Percentiles rank a stretch among this genome's conserved stretches.
Conservation (phyloP, 2,113 vertebrate species). For the Clarias gariepinus region DNA sequence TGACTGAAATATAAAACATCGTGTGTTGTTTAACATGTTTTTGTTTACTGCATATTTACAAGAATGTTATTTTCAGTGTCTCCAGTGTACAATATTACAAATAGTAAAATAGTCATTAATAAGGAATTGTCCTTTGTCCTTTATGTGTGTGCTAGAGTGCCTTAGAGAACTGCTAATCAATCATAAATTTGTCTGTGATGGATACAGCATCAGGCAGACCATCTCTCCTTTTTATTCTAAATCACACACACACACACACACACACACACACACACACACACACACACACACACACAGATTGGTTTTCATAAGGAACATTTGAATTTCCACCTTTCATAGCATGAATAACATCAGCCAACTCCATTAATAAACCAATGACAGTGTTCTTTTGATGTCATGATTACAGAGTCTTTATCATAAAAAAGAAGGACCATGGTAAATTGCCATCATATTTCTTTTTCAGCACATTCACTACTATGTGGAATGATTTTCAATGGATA, state of each 20-base stretch:
- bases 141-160: too few species aligned
- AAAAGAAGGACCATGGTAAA: constrained; percentile 41
- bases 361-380: constrained; percentile 51
- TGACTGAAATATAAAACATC: too few species aligned
- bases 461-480: constrained; percentile 36
- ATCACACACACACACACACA: background rate
- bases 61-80: too few species aligned
- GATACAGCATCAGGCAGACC: constrained; percentile 7
- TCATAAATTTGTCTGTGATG: background rate
- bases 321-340: constrained; percentile 39
- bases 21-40: too few species aligned
- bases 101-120: too few species aligned
- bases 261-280: constrained; percentile 4
- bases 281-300: constrained; percentile 23
- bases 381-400: constrained; percentile 50
- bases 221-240: background rate
- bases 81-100: too few species aligned
- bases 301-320: constrained; percentile 51
- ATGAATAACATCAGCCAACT: constrained; percentile 45
- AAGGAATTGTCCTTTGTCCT: too few species aligned
- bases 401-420: constrained; percentile 50
- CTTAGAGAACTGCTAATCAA: background rate
- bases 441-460: constrained; percentile 48
- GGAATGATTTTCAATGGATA: constrained; percentile 50
- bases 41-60: too few species aligned